These are phyloP conservation scores for Limnothrissa miodon DNA, from an alignment of 2,113 vertebrate genomes.

Conservation along the genomic window DNA sequence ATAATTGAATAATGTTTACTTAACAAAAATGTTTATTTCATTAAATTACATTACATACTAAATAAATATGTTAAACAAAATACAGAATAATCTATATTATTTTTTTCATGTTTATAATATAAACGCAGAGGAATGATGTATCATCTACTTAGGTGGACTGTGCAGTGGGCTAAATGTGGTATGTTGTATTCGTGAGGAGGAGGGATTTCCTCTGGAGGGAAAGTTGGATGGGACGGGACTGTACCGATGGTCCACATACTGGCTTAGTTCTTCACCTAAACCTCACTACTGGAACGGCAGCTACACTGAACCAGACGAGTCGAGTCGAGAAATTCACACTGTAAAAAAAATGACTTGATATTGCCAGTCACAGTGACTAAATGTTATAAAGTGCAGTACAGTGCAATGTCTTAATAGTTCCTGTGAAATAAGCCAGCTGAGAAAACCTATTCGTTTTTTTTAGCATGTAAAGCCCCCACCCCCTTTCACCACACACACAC, in stretches of 20 bases:
- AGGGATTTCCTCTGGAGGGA: background rate
- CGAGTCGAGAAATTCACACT: background rate
- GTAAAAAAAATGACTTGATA: background rate
- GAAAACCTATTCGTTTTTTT: background rate
- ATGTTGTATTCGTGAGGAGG: background rate
- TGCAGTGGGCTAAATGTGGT: background rate
- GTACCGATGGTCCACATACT: background rate
- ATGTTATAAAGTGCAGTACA: background rate
- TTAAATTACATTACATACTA: too few relatives aligned
- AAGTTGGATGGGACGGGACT: background rate
- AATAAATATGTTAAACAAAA: too few relatives aligned
- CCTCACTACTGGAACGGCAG: background rate
- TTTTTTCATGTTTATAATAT: background rate
- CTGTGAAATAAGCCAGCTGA: background rate
- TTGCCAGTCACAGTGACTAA: background rate
- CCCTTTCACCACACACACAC: background rate
- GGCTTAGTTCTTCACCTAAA: background rate
- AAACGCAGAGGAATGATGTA: background rate
- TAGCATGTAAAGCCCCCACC: background rate
- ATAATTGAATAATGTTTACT: too few relatives aligned
- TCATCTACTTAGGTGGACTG: background rate
- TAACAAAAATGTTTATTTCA: too few relatives aligned
- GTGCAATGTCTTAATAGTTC: background rate
- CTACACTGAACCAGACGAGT: background rate
- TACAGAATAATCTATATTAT: background rate